These are phyloP conservation scores for Stegana nigrithorax DNA, from an alignment of 2,888 invertebrate genomes.

Conservation along the genomic window DNA sequence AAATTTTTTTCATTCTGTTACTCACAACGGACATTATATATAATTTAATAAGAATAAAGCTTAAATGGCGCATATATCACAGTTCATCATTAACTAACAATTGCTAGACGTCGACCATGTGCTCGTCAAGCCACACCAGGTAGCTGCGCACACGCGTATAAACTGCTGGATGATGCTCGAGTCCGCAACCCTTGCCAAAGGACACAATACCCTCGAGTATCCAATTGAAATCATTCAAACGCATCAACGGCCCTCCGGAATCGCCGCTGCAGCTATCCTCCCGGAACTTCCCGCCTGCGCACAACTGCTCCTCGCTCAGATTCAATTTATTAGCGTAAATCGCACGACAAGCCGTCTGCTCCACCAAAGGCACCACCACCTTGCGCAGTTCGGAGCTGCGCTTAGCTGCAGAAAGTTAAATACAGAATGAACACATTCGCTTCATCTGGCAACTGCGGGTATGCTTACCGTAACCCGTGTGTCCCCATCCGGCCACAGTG, in stretches of 20 bases:
- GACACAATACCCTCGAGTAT: slow-evolving; percentile 65
- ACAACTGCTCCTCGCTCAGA: slow-evolving; percentile 69
- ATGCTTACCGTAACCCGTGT: slow-evolving; percentile 63
- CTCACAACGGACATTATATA: too few species aligned
- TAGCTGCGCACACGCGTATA: slow-evolving; percentile 74
- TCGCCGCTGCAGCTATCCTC: slow-evolving; percentile 80
- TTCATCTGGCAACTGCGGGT: not conserved
- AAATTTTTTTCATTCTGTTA: too few species aligned
- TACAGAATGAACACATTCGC: not conserved
- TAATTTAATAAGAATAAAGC: too few species aligned
- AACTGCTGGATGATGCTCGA: slow-evolving; percentile 73
- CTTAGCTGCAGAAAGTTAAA: slow-evolving; percentile 14
- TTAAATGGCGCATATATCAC: too few species aligned
- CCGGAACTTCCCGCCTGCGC: slow-evolving; percentile 75
- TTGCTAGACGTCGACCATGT: not conserved
- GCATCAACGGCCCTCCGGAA: slow-evolving; percentile 81
- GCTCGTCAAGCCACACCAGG: slow-evolving; percentile 72
- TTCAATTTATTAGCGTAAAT: not conserved
- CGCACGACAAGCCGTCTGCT: slow-evolving; percentile 26
- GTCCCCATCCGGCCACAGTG: slow-evolving; percentile 75
- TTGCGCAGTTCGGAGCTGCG: slow-evolving; percentile 30
- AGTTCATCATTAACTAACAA: too few species aligned
- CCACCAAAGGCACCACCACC: slow-evolving; percentile 34
- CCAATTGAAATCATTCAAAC: slow-evolving; percentile 34
- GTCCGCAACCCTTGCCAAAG: slow-evolving; percentile 64